Percentiles rank a stretch among this genome's conserved stretches.
Conservation (phyloP, 2,113 vertebrate species). For the Pteronura brasiliensis region DNA sequence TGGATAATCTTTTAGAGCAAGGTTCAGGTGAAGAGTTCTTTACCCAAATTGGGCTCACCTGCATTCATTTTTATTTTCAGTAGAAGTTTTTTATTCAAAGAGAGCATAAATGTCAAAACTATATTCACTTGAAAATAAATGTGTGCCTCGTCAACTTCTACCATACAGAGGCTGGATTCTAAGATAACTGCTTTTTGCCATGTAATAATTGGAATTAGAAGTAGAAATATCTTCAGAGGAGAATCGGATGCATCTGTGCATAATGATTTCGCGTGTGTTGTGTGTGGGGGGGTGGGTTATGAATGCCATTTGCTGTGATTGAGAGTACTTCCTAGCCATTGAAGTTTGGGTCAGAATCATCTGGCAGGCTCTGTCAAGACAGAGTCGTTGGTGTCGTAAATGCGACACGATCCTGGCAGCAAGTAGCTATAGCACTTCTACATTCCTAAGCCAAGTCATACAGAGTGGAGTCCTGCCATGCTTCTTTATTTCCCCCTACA, state of each 20-base stretch:
- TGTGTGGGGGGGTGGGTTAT: neutral
- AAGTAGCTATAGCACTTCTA: neutral
- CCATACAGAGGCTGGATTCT: constrained; percentile 26
- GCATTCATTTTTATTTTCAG: neutral
- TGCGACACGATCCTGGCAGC: neutral
- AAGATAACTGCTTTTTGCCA: constrained; percentile 44
- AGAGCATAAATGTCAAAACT: constrained; percentile 47
- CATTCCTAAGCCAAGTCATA: neutral
- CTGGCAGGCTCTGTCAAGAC: neutral
- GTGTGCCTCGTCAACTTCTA: neutral
- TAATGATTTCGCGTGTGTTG: neutral
- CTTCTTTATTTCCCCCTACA: neutral
- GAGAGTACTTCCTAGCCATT: neutral
- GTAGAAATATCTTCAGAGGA: constrained; percentile 29
- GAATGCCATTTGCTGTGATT: neutral
- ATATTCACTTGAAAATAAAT: neutral
- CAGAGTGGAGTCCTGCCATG: neutral
- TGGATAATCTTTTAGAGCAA: neutral
- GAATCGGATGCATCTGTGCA: neutral
- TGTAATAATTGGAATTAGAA: constrained; percentile 36
- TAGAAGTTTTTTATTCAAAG: constrained; percentile 27
- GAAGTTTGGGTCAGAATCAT: neutral
- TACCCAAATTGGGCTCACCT: neutral
- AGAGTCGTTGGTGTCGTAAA: neutral
- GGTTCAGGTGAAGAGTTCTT: neutral